phyloP scores from a whole-genome alignment of 2,113 vertebrate genomes.

The Australoheros scitulus region DNA sequence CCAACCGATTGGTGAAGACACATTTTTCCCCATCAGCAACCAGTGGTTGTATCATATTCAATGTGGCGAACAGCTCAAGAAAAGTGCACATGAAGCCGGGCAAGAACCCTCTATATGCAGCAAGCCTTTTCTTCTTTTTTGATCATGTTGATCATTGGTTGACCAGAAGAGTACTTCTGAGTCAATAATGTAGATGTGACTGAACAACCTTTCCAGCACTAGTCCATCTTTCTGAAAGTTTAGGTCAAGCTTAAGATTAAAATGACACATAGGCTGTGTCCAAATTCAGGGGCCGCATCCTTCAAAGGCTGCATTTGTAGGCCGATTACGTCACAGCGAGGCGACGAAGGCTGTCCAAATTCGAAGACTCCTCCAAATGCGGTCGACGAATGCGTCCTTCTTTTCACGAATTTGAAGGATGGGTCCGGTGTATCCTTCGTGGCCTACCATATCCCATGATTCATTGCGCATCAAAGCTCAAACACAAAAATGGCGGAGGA shows the following conservation, averaged over 20 bases:
- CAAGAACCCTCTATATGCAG: not conserved
- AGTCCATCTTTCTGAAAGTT: not conserved
- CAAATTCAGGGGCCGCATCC: no score
- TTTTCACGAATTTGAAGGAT: no score
- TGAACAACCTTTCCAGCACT: not conserved
- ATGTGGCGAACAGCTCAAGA: no score
- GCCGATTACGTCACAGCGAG: no score
- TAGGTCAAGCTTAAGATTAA: not conserved
- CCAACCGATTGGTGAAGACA: not conserved
- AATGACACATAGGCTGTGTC: not conserved
- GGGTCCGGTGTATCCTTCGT: no score
- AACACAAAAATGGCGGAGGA: no score
- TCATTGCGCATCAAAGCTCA: no score
- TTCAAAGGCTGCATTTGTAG: no score
- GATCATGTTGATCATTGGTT: not conserved
- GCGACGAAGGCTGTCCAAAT: no score
- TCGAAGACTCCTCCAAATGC: no score
- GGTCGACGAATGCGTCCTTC: no score
- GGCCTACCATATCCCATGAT: no score
- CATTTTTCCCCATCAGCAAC: not conserved
- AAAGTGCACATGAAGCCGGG: not conserved
- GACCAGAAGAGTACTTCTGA: not conserved
- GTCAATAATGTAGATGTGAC: not conserved
- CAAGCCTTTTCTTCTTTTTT: not conserved
- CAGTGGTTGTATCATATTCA: not conserved